Base-by-base conservation (phyloP, 2,113 vertebrate species). In the Pluvianellus socialis region DNA sequence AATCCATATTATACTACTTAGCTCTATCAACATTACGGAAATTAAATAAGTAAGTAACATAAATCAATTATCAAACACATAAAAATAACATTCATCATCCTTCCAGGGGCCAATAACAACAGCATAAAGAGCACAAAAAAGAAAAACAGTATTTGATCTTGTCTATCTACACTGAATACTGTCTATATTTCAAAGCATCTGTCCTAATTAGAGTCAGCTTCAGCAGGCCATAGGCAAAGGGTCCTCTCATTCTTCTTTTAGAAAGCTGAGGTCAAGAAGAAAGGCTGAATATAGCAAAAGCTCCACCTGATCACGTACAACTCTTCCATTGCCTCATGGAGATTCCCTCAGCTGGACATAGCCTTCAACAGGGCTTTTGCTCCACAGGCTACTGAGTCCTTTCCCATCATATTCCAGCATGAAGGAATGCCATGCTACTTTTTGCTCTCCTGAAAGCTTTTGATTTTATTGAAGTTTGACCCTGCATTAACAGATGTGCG, bases 41-140 rank as follows among this genome's bases (percentile, higher is more conserved):
- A 87, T 59, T 53, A 90, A 79, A 77, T 73, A 76, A 67, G 52
- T n/a, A 77, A 92, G 93, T 49, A 59, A 74, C 33, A 35, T 27
- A 84, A 90, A 90, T 94, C 61, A 95, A 19, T 75, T 90, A 75
- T 35, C 73, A 91, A 89, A 71, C 33, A 35, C 53, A 80, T 79
- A 24, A 74, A 74, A 92, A 80, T 52, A 84, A 23, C 5, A 58
- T 68, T 59, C 26, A 68, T 84, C 42, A 55, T 81, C 30, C 38
- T 80, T 88, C 86, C 68, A 74, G 52, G 21, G 7, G 14, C 59
- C 50, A 63, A 35, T 58, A 40, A 27, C 35, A 88, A n/a, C 19
- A 62, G 12, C 22, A 56, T 49, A 71, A 83, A 89, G 28, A 88
- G 44, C 47, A 70, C 14, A 44, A 56, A 74, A 33, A 75, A 76